A percentile compares a stretch with the other conserved stretches of the same genome.
Evolutionary conservation across 2,797 vertebrate species (phyloP).

Genomic region (Gobio occitaniae): DNA sequence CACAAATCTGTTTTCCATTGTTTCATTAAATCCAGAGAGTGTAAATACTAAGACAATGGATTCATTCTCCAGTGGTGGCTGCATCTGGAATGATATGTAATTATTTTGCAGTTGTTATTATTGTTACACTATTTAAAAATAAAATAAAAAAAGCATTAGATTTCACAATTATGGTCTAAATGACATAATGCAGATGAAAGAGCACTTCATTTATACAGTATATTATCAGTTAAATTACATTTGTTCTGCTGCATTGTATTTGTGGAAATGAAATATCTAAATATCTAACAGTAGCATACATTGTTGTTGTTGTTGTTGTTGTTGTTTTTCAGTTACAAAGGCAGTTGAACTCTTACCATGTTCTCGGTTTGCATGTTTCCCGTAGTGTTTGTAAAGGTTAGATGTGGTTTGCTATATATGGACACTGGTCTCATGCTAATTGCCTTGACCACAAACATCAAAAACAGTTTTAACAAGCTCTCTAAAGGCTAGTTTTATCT

Average conservation of each 20-base stretch:
- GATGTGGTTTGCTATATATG: slow-evolving; percentile 3
- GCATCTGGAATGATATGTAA: background rate
- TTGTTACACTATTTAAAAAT: background rate
- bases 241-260: background rate
- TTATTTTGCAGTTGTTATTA: background rate
- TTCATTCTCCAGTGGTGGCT: background rate
- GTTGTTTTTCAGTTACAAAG: no score
- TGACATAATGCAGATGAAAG: background rate
- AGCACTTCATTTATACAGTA: background rate
- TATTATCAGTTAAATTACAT: no score
- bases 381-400: background rate
- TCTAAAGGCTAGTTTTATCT: slow-evolving; percentile 8
- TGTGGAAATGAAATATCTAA: background rate
- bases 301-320: background rate
- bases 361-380: background rate
- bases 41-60: slow-evolving; percentile 46
- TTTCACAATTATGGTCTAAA: background rate
- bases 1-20: slow-evolving; percentile 44
- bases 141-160: background rate
- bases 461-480: slow-evolving; percentile 16
- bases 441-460: background rate
- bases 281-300: background rate
- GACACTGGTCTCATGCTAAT: slow-evolving; percentile 9
- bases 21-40: slow-evolving; percentile 64
- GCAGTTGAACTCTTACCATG: slow-evolving; percentile 10